These are phyloP conservation scores for Ceryle rudis DNA, from an alignment of 2,797 vertebrate species.

Conservation along the genomic window DNA sequence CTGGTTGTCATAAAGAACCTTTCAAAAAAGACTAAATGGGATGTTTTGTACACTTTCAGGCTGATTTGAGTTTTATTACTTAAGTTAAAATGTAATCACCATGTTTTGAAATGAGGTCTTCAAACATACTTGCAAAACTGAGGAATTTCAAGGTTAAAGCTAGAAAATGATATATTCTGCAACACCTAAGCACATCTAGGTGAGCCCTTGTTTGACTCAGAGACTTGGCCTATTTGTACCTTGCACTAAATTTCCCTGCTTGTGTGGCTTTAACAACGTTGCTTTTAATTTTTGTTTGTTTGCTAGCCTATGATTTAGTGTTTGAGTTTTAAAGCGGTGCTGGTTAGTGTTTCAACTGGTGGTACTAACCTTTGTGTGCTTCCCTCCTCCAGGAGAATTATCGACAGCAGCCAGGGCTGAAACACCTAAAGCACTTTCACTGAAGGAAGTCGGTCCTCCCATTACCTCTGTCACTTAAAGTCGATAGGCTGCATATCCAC, in stretches of 20 bases:
- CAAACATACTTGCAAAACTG: background rate
- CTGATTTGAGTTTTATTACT: background rate
- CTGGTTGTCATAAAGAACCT: slow-evolving; percentile 28
- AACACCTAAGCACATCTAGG: background rate
- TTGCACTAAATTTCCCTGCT: background rate
- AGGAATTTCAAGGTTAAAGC: slow-evolving; percentile 4
- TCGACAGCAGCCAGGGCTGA: background rate
- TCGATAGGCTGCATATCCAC: slow-evolving; percentile 47
- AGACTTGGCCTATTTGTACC: background rate
- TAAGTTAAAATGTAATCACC: background rate
- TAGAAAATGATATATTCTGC: background rate
- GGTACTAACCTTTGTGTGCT: background rate
- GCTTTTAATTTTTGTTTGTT: background rate
- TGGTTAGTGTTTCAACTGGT: rapidly evolving
- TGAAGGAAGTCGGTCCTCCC: background rate
- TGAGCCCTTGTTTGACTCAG: background rate
- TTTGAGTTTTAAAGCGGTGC: background rate
- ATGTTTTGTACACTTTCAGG: background rate
- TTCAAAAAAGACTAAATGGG: background rate
- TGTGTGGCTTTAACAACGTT: background rate
- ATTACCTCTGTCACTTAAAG: slow-evolving; percentile 14
- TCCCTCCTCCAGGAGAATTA: background rate
- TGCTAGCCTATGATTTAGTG: background rate
- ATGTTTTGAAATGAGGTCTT: background rate
- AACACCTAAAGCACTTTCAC: background rate